These are phyloP conservation scores for Tipula confusa DNA, from an alignment of 2,888 invertebrate species.

Conservation along the genomic window DNA sequence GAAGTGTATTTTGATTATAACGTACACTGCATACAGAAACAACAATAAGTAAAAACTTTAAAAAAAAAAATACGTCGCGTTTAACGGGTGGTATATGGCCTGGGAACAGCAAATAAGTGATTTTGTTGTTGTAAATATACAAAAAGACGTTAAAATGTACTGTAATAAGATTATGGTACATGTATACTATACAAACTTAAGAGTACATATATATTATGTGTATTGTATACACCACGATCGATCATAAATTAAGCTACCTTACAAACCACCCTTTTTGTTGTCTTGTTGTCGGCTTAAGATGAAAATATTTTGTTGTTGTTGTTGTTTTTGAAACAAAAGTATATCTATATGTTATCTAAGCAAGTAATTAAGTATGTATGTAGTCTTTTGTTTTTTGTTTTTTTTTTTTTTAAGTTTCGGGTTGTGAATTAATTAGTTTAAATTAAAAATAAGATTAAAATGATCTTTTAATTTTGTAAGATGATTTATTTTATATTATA, in stretches of 20 bases:
- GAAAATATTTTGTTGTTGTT: background rate
- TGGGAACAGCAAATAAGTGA: background rate
- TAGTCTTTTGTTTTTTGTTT: background rate
- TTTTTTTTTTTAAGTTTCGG: background rate
- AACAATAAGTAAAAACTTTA: too few relatives aligned
- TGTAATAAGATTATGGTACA: background rate
- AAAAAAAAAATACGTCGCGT: background rate
- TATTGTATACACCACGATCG: too few relatives aligned
- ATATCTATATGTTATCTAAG: background rate
- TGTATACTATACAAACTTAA: too few relatives aligned
- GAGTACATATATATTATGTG: too few relatives aligned
- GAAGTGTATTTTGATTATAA: background rate
- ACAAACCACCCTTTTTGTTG: background rate
- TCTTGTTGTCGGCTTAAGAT: background rate
- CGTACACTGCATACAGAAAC: background rate
- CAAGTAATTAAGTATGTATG: background rate
- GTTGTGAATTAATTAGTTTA: slow-evolving; percentile 15
- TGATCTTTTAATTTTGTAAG: slow-evolving; percentile 6
- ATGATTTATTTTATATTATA: background rate
- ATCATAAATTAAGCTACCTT: background rate
- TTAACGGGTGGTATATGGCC: background rate
- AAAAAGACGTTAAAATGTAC: background rate
- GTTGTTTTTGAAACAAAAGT: background rate
- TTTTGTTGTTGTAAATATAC: background rate
- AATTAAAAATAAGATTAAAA: background rate